Evolutionary conservation across 2,888 invertebrate genomes (phyloP), one percentile per base, ranked within the genome.

Genomic region (Macrosoma leucophasiata): DNA sequence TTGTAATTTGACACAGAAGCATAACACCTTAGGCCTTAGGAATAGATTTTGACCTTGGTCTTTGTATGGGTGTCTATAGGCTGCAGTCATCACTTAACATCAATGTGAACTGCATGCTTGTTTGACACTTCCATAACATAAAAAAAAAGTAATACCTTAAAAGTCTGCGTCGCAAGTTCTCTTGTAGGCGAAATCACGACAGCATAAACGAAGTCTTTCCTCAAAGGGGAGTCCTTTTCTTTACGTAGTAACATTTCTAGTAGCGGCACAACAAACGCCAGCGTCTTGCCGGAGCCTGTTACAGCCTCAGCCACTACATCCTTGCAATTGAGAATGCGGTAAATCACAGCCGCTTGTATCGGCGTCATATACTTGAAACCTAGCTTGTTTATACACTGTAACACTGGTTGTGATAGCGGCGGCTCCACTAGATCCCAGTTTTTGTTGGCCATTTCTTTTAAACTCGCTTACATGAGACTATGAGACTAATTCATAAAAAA

Each of bases 301-400:
- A 98, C 96, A 3, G 99, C 98, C 76, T 99, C 98, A 0, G 95
- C 98, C 1, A 96, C 97, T 8, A 99, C 97, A 86, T 99, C 99
- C 74, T 97, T 98, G 53, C 94, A 93, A 5, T 89, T 89, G 31
- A 98, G 68, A 30, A 99, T 84, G 32, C 96, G 82, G 0, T 97
- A 97, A 56, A 97, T 97, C 33, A 94, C 91, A 0, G 95, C 94
- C 3, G 94, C 91, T 87, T 96, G 89, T 9, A 89, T 87, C 1
- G 89, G 89, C 3, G 89, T 89, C 87, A 88, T 88, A 12, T 61
- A 46, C 13, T 65, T 52, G 37, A 88, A 89, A 21, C 82, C 76
- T 43, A 88, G 84, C 39, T 75, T 70, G 8, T 70, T 55, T n/a
- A 89, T 74, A 13, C 85, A 85, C 33, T 70, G 75, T 21, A 88